Evolutionary conservation across 1,140 invertebrate genomes (phyloP).

Genomic region (Pseudachorutes palmiensis): DNA sequence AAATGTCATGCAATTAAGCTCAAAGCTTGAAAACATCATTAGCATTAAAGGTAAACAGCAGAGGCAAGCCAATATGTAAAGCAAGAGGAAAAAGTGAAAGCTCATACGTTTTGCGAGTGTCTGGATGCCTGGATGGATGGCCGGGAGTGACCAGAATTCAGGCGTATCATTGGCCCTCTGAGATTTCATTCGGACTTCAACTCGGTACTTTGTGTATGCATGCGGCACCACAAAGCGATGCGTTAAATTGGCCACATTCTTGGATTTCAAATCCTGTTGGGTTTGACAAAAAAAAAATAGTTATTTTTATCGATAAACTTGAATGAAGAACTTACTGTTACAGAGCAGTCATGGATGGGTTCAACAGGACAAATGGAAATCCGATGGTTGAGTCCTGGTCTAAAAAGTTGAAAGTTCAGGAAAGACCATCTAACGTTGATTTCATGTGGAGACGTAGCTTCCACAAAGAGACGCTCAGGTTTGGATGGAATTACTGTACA

Average conservation of each 20-base stretch:
- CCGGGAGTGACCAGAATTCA: slow-evolving; percentile 31
- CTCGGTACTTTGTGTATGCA: slow-evolving; percentile 27
- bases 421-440: slow-evolving; percentile 31
- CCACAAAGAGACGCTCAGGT: not conserved
- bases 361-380: slow-evolving; percentile 23
- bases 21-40: no score
- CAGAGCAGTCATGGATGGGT: not conserved
- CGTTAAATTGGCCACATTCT: not conserved
- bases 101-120: slow-evolving; percentile 26
- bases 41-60: not conserved
- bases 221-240: slow-evolving; percentile 20
- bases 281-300: not conserved
- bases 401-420: slow-evolving; percentile 25
- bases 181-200: slow-evolving; percentile 30
- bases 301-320: not conserved
- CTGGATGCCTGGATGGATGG: slow-evolving; percentile 4
- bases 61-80: not conserved
- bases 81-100: not conserved
- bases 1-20: no score
- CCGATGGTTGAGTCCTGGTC: slow-evolving; percentile 28
- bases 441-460: slow-evolving; percentile 16
- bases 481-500: slow-evolving; percentile 5
- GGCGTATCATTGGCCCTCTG: slow-evolving; percentile 26
- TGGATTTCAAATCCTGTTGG: slow-evolving; percentile 3
- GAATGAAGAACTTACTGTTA: not conserved